Percentiles rank a stretch among this genome's conserved stretches.
These are phyloP conservation scores for Leptinotarsa rubiginosa DNA, from an alignment of 2,888 invertebrate genomes.

Conservation along the genomic window DNA sequence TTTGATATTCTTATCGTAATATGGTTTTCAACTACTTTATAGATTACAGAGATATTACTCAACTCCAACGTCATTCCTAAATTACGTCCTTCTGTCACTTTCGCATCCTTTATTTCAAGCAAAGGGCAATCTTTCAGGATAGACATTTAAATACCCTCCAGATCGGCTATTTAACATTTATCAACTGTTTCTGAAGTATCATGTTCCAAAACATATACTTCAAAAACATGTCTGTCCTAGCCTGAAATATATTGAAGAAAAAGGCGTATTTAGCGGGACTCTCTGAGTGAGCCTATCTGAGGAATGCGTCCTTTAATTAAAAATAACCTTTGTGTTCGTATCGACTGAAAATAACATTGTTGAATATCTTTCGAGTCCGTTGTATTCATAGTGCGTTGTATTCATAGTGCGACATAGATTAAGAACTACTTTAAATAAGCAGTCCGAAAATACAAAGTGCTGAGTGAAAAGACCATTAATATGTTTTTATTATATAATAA, in stretches of 20 bases:
- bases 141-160: too few relatives aligned
- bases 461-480: constrained; percentile 47
- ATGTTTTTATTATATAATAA: constrained; percentile 48
- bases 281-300: neutral
- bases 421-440: constrained; percentile 44
- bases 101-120: too few relatives aligned
- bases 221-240: neutral
- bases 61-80: too few relatives aligned
- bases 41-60: too few relatives aligned
- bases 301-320: constrained; percentile 43
- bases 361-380: constrained; percentile 34
- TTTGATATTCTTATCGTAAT: too few relatives aligned
- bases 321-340: constrained; percentile 45
- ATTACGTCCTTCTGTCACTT: too few relatives aligned
- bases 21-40: too few relatives aligned
- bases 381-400: constrained; percentile 45
- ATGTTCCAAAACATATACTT: neutral
- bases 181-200: neutral
- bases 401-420: constrained; percentile 46
- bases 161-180: too few relatives aligned
- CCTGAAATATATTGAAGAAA: neutral
- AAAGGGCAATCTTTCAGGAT: too few relatives aligned
- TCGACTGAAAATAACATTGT: constrained; percentile 41
- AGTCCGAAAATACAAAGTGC: constrained; percentile 44
- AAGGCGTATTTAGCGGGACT: neutral